Evolutionary conservation across 2,888 invertebrate genomes (phyloP).

Genomic region (Heliconius sara): DNA sequence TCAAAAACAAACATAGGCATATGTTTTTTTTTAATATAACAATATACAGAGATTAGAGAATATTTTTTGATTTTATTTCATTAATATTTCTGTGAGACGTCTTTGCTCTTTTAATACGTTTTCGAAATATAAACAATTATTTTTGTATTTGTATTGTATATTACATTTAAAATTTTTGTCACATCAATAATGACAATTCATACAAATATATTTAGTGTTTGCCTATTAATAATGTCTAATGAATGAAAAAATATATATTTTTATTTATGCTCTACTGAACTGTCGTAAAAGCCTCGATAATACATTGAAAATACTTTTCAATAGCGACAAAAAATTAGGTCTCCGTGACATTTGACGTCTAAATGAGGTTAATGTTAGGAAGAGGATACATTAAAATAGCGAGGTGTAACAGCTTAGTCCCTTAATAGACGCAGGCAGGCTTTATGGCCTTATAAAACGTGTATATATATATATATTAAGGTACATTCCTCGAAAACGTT

Average conservation of each 20-base stretch:
- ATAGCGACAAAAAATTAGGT: slow-evolving; percentile 20
- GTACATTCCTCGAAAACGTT: slow-evolving; percentile 12
- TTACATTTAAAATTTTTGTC: not conserved
- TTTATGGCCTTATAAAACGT: slow-evolving; percentile 31
- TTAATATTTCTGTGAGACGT: not conserved
- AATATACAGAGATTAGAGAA: no score
- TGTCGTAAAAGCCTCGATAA: not conserved
- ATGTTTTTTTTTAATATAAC: no score
- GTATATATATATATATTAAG: slow-evolving; percentile 5
- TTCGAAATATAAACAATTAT: not conserved
- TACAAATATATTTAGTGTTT: no score
- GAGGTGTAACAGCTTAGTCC: slow-evolving; percentile 31
- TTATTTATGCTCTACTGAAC: not conserved
- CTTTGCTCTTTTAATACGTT: not conserved
- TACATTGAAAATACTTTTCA: not conserved
- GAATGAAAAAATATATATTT: not conserved
- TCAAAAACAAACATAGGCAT: not conserved
- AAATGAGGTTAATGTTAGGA: slow-evolving; percentile 30
- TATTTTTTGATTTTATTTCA: no score
- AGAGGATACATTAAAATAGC: slow-evolving; percentile 30
- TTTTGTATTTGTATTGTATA: not conserved
- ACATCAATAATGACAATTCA: not conserved
- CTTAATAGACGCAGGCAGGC: slow-evolving; percentile 26
- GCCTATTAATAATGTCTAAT: no score
- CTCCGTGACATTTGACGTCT: slow-evolving; percentile 25